A percentile compares a stretch with the other conserved stretches of the same genome.
These are phyloP conservation scores for Gymnobelideus leadbeateri DNA, from an alignment of 2,113 vertebrate genomes.

Conservation along the genomic window DNA sequence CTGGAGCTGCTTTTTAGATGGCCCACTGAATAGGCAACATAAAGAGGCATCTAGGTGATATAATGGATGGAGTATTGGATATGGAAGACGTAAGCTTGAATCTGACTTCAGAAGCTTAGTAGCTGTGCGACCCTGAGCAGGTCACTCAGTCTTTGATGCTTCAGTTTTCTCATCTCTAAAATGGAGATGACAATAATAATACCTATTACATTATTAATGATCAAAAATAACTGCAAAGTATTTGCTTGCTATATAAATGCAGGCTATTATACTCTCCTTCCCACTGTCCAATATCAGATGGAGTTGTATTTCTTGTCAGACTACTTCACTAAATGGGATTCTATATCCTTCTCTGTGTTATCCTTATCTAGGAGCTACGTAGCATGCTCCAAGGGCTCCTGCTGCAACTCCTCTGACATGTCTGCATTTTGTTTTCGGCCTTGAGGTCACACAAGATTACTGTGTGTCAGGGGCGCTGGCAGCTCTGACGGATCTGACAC, in stretches of 20 bases:
- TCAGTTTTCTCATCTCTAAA: not conserved
- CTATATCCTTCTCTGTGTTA: not conserved
- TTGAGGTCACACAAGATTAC: not conserved
- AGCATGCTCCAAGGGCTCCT: not conserved
- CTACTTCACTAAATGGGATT: not conserved
- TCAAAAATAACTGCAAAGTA: not conserved
- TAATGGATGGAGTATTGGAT: not conserved
- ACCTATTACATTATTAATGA: not conserved
- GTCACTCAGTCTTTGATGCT: not conserved
- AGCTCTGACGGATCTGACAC: not conserved
- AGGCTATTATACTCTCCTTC: not conserved
- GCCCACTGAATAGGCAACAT: not conserved
- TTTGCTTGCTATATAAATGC: not conserved
- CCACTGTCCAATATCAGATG: not conserved
- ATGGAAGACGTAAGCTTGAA: not conserved
- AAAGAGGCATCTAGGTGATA: not conserved
- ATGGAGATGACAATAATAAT: not conserved
- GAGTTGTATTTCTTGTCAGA: not conserved
- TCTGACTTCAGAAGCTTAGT: not conserved
- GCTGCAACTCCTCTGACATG: not conserved
- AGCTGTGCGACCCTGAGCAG: not conserved
- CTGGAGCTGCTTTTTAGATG: too few species aligned
- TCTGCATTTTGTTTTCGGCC: not conserved
- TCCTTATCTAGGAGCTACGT: not conserved
- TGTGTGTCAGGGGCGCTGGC: not conserved